A percentile compares a stretch with the other conserved stretches of the same genome.
Conservation (phyloP, 2,888 invertebrate species). For the Nesidiocoris tenuis region DNA sequence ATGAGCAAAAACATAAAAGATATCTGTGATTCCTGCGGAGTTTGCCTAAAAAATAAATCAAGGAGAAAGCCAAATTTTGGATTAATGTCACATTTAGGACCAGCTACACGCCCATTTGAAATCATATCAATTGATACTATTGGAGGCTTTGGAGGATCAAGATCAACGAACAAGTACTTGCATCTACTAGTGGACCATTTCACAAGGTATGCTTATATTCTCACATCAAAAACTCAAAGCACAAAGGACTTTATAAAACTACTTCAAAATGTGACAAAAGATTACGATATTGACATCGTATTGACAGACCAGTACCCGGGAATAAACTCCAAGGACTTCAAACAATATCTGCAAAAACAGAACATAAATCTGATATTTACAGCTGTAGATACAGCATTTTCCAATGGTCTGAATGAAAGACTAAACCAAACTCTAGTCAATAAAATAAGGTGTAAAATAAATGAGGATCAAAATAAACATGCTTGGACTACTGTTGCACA, state of each 20-base stretch:
- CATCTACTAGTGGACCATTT: constrained; percentile 52
- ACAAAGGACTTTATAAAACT: too few species aligned
- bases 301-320: constrained; percentile 51
- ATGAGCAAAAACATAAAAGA: constrained; percentile 48
- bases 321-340: constrained; percentile 51
- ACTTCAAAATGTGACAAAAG: background rate
- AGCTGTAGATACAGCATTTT: constrained; percentile 45
- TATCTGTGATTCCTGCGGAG: constrained; percentile 48
- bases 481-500: constrained; percentile 17
- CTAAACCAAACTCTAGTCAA: constrained; percentile 46
- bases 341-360: constrained; percentile 49
- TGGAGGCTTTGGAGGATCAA: constrained; percentile 51
- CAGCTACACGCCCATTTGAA: constrained; percentile 51
- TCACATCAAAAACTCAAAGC: too few species aligned
- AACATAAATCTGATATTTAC: constrained; percentile 48
- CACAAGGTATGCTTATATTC: too few species aligned
- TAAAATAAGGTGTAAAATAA: constrained; percentile 21
- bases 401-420: constrained; percentile 1
- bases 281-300: constrained; percentile 46
- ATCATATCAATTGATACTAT: constrained; percentile 52
- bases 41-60: constrained; percentile 52
- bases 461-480: background rate
- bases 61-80: constrained; percentile 50
- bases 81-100: constrained; percentile 51
- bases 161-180: constrained; percentile 52